A percentile compares a stretch with the other conserved stretches of the same genome.
Conservation (phyloP, 2,888 invertebrate species). For the Tortrix viridana region DNA sequence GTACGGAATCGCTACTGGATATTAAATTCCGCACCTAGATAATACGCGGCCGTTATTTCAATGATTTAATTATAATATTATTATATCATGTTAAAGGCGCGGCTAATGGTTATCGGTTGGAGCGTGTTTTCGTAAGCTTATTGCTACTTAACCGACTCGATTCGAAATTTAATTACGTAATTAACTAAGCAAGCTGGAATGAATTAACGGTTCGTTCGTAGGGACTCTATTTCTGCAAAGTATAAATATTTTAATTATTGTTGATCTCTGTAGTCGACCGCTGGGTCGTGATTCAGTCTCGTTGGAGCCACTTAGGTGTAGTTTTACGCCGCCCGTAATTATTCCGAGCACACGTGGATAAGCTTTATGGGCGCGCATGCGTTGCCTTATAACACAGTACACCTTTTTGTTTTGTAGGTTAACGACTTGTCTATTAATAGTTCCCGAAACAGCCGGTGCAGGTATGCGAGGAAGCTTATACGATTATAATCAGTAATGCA, state of each 20-base stretch:
- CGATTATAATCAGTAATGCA: conserved; percentile 38
- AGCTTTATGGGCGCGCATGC: conserved; percentile 69
- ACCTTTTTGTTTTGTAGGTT: conserved; percentile 75
- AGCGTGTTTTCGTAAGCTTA: conserved; percentile 36
- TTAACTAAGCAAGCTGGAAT: conserved; percentile 23
- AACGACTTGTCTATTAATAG: conserved; percentile 73
- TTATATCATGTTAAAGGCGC: conserved; percentile 45
- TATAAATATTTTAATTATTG: conserved; percentile 42
- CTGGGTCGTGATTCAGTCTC: conserved; percentile 69
- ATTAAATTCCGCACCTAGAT: conserved; percentile 64
- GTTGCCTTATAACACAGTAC: conserved; percentile 66
- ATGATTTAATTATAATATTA: conserved; percentile 54
- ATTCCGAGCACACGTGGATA: conserved; percentile 80
- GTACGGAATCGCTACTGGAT: conserved; percentile 74
- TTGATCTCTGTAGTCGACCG: conserved; percentile 47
- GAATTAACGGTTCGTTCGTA: conserved; percentile 22
- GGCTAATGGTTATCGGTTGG: conserved; percentile 34
- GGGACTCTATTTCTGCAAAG: background rate
- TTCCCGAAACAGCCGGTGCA: conserved; percentile 44
- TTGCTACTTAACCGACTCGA: conserved; percentile 19
- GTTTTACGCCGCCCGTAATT: conserved; percentile 64
- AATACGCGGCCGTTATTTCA: conserved; percentile 54
- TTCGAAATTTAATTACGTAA: conserved; percentile 31
- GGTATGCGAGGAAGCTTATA: conserved; percentile 38
- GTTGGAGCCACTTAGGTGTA: conserved; percentile 57